Percentiles rank a stretch among this genome's conserved stretches.
These are phyloP conservation scores for Caenorhabditis becei DNA, from an alignment of 2,888 invertebrate genomes.

Conservation along the genomic window DNA sequence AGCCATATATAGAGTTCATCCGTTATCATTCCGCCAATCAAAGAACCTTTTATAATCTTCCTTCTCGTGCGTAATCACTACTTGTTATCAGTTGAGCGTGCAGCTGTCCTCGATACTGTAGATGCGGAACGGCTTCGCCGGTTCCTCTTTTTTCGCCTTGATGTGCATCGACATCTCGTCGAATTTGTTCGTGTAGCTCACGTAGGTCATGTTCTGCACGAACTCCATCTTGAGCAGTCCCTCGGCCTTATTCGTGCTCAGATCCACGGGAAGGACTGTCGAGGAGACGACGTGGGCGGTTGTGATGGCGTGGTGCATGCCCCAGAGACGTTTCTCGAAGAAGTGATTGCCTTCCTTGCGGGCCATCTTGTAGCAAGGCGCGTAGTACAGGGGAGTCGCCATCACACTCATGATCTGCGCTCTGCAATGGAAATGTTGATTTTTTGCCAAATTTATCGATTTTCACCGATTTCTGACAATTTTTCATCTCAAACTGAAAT, in stretches of 20 bases:
- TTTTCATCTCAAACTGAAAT: no score
- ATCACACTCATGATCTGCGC: slow-evolving; percentile 11
- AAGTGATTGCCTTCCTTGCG: slow-evolving; percentile 5
- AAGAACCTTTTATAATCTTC: no score
- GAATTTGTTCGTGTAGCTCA: slow-evolving; percentile 15
- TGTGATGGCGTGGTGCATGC: slow-evolving; percentile 29
- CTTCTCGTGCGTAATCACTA: no score
- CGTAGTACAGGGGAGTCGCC: slow-evolving; percentile 7
- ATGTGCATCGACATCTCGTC: slow-evolving; percentile 24
- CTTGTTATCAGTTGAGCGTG: background rate
- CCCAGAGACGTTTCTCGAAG: slow-evolving; percentile 30
- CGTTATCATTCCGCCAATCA: no score
- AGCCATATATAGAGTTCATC: no score
- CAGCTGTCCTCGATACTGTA: slow-evolving; percentile 22
- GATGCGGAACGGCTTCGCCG: slow-evolving; percentile 23
- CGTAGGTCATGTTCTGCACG: slow-evolving; percentile 17
- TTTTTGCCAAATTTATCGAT: no score
- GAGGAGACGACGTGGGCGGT: background rate
- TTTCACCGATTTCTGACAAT: no score
- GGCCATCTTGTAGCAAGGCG: slow-evolving; percentile 25
- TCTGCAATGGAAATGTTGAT: slow-evolving; percentile 9
- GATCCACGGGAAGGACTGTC: slow-evolving; percentile 1
- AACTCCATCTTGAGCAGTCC: slow-evolving; percentile 19
- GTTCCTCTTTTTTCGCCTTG: slow-evolving; percentile 19
- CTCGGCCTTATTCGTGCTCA: background rate